Base-by-base conservation (phyloP, 2,888 invertebrate genomes). In the Drosophila merina region DNA sequence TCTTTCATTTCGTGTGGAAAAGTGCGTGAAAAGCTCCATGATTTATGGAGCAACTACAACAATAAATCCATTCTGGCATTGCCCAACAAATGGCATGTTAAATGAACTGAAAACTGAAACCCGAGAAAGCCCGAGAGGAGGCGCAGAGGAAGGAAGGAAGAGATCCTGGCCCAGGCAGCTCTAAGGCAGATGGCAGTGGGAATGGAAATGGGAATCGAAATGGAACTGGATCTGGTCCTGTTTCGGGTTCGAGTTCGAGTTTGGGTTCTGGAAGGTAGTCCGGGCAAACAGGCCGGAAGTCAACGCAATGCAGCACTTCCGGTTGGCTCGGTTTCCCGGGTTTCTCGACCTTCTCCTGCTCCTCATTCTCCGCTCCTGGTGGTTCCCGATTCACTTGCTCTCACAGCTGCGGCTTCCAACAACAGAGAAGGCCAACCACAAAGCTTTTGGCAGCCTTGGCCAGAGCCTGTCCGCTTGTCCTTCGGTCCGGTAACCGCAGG, bases 61-160 rank as follows among this genome's bases (percentile, higher is more conserved):
- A 72, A 72, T 67, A 67, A 73, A 72, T 72, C 59, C 67, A 60
- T 73, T 72, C 52, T 50, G 67, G 54, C 66, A 52, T 14, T 50
- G 58, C 44, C 74, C 57, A 59, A 73, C 72, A 72, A 72, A 72
- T 72, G 68, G 72, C 72, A 72, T 72, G 74, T 72, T 72, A 72
- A 72, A 73, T 73, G 73, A 72, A 59, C 72, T 60, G 74, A 38
- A 64, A 66, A 64, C 64, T 31, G 63, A 6, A 9, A 28, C 9
- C 44, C 28, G 4, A 38, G 63, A 6, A 9, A 28, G 8, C 44
- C 28, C 8, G 26, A 33, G 20, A 10, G 20, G 1, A 20, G 8
- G n/a, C 31, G 12, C 8, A 38, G 40, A 9, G 12, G 58, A 40
- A 48, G 36, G 20, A 20, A 9, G 9, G 33, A 9, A 31, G 28